Evolutionary conservation across 2,797 vertebrate genomes (phyloP), one percentile per base, ranked within the genome.

Genomic region (Silurus lanzhouensis): DNA sequence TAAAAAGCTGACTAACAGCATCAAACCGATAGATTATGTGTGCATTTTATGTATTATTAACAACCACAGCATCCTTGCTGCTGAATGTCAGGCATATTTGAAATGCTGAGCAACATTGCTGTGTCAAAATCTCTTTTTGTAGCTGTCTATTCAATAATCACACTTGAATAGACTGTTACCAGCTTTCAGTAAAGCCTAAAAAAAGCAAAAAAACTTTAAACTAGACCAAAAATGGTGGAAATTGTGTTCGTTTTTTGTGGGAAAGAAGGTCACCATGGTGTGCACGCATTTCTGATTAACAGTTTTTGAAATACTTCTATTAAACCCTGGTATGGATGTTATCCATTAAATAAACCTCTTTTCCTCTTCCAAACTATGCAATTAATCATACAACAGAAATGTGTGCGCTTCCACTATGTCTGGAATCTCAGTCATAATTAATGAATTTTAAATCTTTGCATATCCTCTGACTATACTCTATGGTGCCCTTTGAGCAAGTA

Each of bases 81-180:
- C 58, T 61, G 58, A 78, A 78, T 78, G 19, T 61, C 75, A 78
- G 57, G 57, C 17, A 78, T 61, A 60, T 77, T 60, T 38, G 57
- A 77, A 77, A 77, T 60, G 25, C 75, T 38, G 17, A 20, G 55
- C 75, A 60, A 77, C 75, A 60, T 0, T 77, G 57, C 17, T 22
- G 19, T 60, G 76, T 78, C 58, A 61, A 61, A 57, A 57, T n/a
- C 58, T 44, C 10, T 44, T n/a, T 57, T 78, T n/a, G 57, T 78
- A 12, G 60, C 58, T 61, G 76, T 44, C 57, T 44, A n/a, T 78
- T 61, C 12, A 78, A 46, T 78, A 61, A 61, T 61, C 76, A 61
- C 31, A 78, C 20, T 61, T 14, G 6, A 19, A 78, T 78, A 20
- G 52, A 27, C 25, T 12, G 74, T 31, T 76, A 58, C 31, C 31